Evolutionary conservation across 2,797 vertebrate species (phyloP).

Genomic region (Girardinus metallicus): DNA sequence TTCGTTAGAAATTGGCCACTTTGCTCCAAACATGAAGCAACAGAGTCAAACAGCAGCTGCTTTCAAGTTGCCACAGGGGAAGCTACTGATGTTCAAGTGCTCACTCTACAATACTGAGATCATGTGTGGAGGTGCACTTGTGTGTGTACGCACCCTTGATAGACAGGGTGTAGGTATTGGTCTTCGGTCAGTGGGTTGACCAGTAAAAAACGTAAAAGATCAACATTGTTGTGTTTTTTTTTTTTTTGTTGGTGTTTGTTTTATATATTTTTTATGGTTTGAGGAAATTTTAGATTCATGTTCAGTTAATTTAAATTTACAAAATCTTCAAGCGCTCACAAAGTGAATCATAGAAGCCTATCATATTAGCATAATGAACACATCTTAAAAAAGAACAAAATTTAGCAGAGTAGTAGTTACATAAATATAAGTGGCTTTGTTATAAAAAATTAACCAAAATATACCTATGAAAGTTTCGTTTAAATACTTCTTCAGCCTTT

Average conservation of each 20-base stretch:
- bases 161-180: neutral
- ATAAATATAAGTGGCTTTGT: neutral
- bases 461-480: neutral
- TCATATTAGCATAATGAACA: conserved; percentile 2
- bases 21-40: conserved; percentile 29
- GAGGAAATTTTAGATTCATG: conserved; percentile 23
- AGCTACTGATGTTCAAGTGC: conserved; percentile 69
- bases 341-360: neutral
- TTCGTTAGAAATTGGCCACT: conserved; percentile 12
- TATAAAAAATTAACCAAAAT: neutral
- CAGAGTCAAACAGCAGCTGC: conserved; percentile 41
- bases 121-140: conserved; percentile 2
- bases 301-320: conserved; percentile 22
- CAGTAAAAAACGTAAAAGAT: neutral
- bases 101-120: conserved; percentile 42
- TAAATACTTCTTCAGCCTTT: neutral
- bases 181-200: neutral
- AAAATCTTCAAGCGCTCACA: conserved; percentile 18
- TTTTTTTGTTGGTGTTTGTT: conserved; percentile 19
- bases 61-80: conserved; percentile 69
- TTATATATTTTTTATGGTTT: conserved; percentile 35
- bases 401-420: neutral
- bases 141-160: conserved; percentile 8
- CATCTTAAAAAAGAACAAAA: conserved; percentile 3
- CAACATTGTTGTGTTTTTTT: neutral